Evolutionary conservation across 2,888 invertebrate genomes (phyloP).

Genomic region (Griposia aprilina): DNA sequence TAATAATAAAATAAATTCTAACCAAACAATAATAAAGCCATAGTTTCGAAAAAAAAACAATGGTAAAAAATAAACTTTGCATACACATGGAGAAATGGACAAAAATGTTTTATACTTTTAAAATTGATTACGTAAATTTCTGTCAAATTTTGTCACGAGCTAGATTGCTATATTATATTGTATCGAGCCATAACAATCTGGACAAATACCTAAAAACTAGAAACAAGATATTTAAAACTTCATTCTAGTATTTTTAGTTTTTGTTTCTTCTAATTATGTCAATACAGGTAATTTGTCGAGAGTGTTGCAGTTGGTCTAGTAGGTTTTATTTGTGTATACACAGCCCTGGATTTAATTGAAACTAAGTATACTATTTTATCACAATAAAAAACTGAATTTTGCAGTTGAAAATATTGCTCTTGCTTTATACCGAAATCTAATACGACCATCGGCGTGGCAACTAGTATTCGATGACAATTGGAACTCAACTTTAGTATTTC

Average conservation of each 20-base stretch:
- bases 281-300: not conserved
- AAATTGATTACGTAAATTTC: not conserved
- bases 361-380: constrained; percentile 34
- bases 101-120: not conserved
- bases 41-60: constrained; percentile 15
- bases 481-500: not conserved
- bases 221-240: not conserved
- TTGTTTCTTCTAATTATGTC: not conserved
- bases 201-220: constrained; percentile 9
- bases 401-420: constrained; percentile 1
- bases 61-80: not conserved
- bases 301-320: constrained; percentile 11
- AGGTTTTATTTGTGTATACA: constrained; percentile 50
- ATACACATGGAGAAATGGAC: not conserved
- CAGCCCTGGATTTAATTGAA: constrained; percentile 57
- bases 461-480: constrained; percentile 1
- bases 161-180: constrained; percentile 6
- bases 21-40: constrained; percentile 38
- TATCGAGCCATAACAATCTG: not conserved
- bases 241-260: not conserved
- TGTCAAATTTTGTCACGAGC: constrained; percentile 10
- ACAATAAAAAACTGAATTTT: constrained; percentile 34
- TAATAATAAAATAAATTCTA: constrained; percentile 54
- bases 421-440: not conserved
- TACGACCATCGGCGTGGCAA: not conserved